Conservation (phyloP, 2,797 vertebrate genomes). For the Hoplostethus atlanticus region DNA sequence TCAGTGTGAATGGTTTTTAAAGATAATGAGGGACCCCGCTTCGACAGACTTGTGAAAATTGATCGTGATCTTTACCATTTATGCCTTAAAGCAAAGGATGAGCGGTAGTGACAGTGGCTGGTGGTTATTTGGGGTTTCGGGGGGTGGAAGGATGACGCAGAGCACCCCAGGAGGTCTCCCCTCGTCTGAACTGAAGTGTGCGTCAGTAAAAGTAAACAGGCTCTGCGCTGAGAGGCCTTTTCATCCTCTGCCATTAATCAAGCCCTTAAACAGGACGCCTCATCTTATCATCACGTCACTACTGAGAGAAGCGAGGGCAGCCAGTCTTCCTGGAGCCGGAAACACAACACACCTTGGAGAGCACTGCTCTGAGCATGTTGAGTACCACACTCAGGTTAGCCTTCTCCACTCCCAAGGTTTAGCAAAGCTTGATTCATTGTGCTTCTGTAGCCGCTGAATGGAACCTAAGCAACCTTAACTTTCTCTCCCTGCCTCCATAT, state of each 20-base stretch:
- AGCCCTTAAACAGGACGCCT: conserved; percentile 81
- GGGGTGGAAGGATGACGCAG: conserved; percentile 57
- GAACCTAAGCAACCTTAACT: conserved; percentile 75
- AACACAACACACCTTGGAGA: conserved; percentile 71
- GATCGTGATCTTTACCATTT: conserved; percentile 84
- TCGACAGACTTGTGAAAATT: conserved; percentile 83
- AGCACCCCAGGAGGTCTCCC: conserved; percentile 62
- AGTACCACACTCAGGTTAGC: no score
- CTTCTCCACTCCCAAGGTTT: conserved; percentile 70
- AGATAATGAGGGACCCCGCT: conserved; percentile 83
- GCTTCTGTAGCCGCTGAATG: conserved; percentile 66
- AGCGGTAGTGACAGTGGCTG: conserved; percentile 77
- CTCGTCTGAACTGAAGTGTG: conserved; percentile 74
- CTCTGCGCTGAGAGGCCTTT: conserved; percentile 75
- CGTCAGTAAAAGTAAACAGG: conserved; percentile 79
- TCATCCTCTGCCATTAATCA: conserved; percentile 82
- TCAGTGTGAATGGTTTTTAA: conserved; percentile 88
- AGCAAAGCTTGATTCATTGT: conserved; percentile 78
- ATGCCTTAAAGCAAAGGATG: conserved; percentile 80
- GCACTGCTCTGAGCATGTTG: conserved; percentile 74
- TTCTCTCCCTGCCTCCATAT: conserved; percentile 71
- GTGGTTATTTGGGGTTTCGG: conserved; percentile 77
- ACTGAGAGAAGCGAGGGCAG: conserved; percentile 64
- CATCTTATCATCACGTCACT: conserved; percentile 79
- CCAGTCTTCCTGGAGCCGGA: conserved; percentile 66